Base-by-base conservation (phyloP, 1,140 invertebrate species). In the Zaprionus taronus region DNA sequence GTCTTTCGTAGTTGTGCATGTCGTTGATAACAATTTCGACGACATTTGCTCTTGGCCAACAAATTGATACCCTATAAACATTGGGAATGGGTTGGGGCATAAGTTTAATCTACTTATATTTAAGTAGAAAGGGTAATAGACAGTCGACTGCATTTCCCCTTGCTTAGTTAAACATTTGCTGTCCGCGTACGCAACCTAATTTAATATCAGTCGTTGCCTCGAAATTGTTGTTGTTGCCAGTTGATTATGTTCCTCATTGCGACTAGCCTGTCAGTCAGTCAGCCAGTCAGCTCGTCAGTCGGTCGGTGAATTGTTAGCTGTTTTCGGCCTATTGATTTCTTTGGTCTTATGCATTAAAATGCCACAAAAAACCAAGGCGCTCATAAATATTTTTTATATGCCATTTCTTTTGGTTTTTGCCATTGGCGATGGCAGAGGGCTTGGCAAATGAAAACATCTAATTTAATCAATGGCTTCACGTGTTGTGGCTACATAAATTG, bases 401-500 rank as follows among this genome's bases (percentile, higher is more conserved):
- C 85, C 78, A 80, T 80, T 78, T 80, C 70, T 72, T 77, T 61
- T 47, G 41, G 47, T 58, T 58, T 55, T 38, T 55, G 28, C 26
- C 31, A 34, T 72, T 20, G 67, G 49, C 57, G 28, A 51, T 73
- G 61, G 62, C 58, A 47, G 44, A 72, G 70, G 84, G 85, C 84
- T 83, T 80, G 80, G 77, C 79, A 70, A 70, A 77, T 77, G 72
- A 70, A 74, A 62, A 79, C 72, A 81, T 81, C 72, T 90, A 89
- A 89, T 89, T 89, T 90, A 89, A 89, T 89, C 85, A 89, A 90
- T 89, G 84, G 69, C 78, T 77, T 89, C 84, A 89, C 84, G 84
- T 89, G 84, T 79, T 89, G 85, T 81, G 85, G 72, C 85, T 90
- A 84, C 85, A 89, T 90, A 89, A 89, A 89, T 84, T 76, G 58